These are phyloP conservation scores for Apodemus speciosus DNA, from an alignment of 2,113 vertebrate species.

Conservation along the genomic window DNA sequence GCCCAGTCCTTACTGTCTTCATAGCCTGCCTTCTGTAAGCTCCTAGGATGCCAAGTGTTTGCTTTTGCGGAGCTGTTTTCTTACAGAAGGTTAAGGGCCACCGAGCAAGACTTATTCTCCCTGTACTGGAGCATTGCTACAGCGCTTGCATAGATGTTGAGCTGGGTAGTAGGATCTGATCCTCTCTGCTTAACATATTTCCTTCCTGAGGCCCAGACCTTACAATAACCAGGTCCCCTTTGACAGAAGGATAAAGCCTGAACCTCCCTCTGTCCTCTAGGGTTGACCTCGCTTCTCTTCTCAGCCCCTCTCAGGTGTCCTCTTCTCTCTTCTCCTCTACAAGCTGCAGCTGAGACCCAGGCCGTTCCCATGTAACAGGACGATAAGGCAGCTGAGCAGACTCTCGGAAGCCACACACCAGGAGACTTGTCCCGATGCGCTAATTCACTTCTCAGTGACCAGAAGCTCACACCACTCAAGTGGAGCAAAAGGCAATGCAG, in stretches of 20 bases:
- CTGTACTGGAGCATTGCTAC: background rate
- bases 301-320: background rate
- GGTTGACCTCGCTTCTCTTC: background rate
- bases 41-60: background rate
- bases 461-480: background rate
- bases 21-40: background rate
- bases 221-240: background rate
- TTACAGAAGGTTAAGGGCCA: background rate
- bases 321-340: background rate
- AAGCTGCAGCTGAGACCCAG: fast-evolving
- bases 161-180: background rate
- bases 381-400: background rate
- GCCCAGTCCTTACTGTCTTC: background rate
- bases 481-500: conserved; percentile 59
- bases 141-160: background rate
- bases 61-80: background rate
- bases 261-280: background rate
- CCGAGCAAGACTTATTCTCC: background rate
- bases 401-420: fast-evolving
- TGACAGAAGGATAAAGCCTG: background rate
- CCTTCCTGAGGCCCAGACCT: background rate
- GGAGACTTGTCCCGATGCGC: background rate
- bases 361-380: background rate
- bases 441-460: background rate
- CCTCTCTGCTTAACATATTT: background rate